Evolutionary conservation across 1,140 invertebrate genomes (phyloP), one percentile per base, ranked within the genome.

Genomic region (Drosophila pachea): DNA sequence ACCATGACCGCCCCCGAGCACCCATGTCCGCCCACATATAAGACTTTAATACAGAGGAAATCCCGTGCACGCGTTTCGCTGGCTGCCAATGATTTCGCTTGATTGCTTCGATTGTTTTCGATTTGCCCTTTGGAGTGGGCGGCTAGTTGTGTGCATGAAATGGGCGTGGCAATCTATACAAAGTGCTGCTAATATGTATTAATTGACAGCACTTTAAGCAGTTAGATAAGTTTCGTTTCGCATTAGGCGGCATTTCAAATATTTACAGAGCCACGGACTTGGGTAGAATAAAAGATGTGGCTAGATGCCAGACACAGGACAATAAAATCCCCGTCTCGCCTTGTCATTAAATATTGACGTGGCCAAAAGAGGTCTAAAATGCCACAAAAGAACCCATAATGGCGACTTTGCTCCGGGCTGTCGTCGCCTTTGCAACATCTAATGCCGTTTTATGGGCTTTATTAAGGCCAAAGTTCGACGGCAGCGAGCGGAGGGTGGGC

Each of bases 361-460:
- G 68, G 61, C 63, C 79, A 86, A 86, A 86, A 84, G 73, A 67
- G 70, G 76, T 68, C 79, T 76, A 86, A 79, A 84, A 56, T 76
- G 81, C 76, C 76, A 86, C 79, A 84, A 86, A 84, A 84, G 82
- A 84, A 84, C 81, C 81, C 81, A 86, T 84, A 84, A 84, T 84
- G 73, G 73, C 69, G 73, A 86, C 73, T 79, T 84, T 84, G 81
- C 81, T 71, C 70, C 59, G 54, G 6, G 40, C 12, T 42, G 38
- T 38, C 58, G 64, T 55, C 68, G 64, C 56, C 66, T 70, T 33
- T 61, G 59, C 45, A 72, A 84, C 78, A 64, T 7, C 78, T 84
- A 78, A 84, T 84, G 76, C 75, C 76, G 74, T 67, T 76, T 83
- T 84, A 78, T 83, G 73, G 76, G 78, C 76, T 83, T 84, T 84